phyloP scores from a whole-genome alignment of 2,113 vertebrate genomes.

The Oxyruncus cristatus region DNA sequence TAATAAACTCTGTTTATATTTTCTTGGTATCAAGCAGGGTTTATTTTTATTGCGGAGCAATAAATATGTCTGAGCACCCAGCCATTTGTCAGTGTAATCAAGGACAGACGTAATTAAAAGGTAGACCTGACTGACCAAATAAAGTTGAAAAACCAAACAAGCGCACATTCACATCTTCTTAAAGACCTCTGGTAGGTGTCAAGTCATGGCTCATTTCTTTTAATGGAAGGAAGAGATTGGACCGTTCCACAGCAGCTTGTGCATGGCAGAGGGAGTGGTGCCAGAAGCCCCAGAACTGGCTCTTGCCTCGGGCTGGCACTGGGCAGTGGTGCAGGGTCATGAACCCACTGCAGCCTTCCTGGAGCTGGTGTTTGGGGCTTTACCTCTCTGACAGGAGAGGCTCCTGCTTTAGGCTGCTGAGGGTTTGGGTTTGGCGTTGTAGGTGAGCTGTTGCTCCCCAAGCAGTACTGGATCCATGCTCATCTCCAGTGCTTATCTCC shows the following conservation, averaged over 20 bases:
- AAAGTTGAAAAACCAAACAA: background rate
- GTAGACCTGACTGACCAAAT: background rate
- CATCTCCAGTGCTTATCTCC: background rate
- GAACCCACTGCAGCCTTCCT: background rate
- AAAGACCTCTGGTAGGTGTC: background rate
- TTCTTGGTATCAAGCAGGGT: background rate
- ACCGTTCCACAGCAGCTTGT: background rate
- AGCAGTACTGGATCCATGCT: background rate
- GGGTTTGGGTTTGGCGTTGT: background rate
- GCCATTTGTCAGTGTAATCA: background rate
- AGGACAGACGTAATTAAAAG: slow-evolving; percentile 1
- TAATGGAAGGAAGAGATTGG: background rate
- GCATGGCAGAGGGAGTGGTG: accelerated
- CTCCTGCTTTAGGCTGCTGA: background rate
- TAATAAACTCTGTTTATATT: slow-evolving; percentile 21
- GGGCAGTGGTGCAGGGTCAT: accelerated
- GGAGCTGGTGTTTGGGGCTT: background rate
- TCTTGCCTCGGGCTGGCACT: background rate
- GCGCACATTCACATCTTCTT: background rate
- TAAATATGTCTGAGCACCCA: background rate
- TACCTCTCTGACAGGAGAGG: background rate
- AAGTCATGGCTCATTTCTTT: background rate
- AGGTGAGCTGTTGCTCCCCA: background rate
- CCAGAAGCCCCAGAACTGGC: accelerated
- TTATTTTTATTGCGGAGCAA: slow-evolving; percentile 12